Conservation (phyloP, 2,888 invertebrate species). For the Pilophorus perplexus region DNA sequence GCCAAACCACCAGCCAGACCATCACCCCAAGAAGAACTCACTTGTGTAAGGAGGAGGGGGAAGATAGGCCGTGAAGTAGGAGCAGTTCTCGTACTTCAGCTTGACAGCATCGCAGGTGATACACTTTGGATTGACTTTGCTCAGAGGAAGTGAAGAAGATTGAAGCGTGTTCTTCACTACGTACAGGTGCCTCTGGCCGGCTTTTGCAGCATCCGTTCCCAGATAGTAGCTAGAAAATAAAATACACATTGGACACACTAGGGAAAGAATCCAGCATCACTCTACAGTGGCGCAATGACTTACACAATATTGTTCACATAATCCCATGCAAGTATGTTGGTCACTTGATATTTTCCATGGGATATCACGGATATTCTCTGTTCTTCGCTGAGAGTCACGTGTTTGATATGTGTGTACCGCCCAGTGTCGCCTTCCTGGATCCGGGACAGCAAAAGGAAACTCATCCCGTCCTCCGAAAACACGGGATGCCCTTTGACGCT, state of each 20-base stretch:
- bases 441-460: conserved; percentile 75
- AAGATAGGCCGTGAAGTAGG: conserved; percentile 78
- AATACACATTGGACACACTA: neutral
- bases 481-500: conserved; percentile 81
- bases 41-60: conserved; percentile 51
- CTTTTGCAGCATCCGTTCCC: conserved; percentile 77
- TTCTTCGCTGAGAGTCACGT: conserved; percentile 71
- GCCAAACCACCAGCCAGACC: too few relatives aligned
- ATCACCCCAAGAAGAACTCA: neutral
- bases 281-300: conserved; percentile 52
- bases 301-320: conserved; percentile 75
- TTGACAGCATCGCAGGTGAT: conserved; percentile 84
- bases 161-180: conserved; percentile 73
- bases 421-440: conserved; percentile 82
- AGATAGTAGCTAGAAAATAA: conserved; percentile 55
- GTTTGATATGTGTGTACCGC: conserved; percentile 84
- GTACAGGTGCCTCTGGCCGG: conserved; percentile 85
- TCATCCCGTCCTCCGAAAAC: conserved; percentile 79
- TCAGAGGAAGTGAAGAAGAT: conserved; percentile 57
- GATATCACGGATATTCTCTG: conserved; percentile 81
- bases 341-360: conserved; percentile 81
- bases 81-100: conserved; percentile 79
- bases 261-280: too few relatives aligned
- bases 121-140: conserved; percentile 68
- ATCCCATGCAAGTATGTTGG: conserved; percentile 81